Evolutionary conservation across 2,113 vertebrate species (phyloP).

Genomic region (Erinaceus europaeus): DNA sequence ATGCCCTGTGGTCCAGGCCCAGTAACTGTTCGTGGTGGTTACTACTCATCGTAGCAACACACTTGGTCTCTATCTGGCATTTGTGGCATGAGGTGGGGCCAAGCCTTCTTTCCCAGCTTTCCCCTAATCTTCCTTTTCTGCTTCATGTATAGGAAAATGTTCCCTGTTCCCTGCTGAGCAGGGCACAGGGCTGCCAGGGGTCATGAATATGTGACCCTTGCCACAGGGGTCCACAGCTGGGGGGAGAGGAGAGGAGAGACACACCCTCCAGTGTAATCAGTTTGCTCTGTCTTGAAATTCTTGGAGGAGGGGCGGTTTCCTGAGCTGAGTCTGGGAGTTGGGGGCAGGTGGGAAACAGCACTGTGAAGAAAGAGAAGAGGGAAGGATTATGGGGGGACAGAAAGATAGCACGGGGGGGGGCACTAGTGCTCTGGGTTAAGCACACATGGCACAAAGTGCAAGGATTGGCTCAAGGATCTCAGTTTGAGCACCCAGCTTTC

Average conservation of each 20-base stretch:
- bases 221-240: not conserved
- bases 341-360: not conserved
- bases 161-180: not conserved
- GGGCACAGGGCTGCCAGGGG: not conserved
- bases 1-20: not conserved
- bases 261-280: fast-evolving
- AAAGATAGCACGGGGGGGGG: too few relatives aligned
- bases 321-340: not conserved
- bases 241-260: too few relatives aligned
- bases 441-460: not conserved
- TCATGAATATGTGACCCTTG: too few relatives aligned
- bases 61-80: not conserved
- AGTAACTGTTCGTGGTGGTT: not conserved
- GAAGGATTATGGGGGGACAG: too few relatives aligned
- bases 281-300: not conserved
- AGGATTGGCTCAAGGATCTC: not conserved
- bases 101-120: not conserved
- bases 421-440: fast-evolving
- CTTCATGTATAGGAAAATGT: not conserved
- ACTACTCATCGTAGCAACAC: not conserved
- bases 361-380: not conserved
- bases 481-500: not conserved
- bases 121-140: not conserved
- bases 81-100: not conserved
- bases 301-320: not conserved